Base-by-base conservation (phyloP, 1,140 invertebrate species). In the Papilio xuthus region DNA sequence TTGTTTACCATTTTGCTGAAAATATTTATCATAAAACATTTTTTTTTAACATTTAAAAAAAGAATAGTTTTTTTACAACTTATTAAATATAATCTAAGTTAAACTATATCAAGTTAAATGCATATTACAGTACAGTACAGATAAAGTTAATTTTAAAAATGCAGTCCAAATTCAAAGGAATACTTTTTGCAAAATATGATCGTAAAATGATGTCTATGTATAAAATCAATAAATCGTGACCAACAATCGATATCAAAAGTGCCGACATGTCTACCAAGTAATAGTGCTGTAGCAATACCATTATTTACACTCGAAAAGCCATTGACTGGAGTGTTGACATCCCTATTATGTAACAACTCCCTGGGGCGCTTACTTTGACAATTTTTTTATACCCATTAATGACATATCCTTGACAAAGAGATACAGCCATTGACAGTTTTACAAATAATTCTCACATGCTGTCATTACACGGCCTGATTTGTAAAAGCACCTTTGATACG, bases 271-370 rank as follows among this genome's bases (percentile, higher is more conserved):
- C 81, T 81, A 83, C 42, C 79, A 81, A 86, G 85, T 84, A 83
- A 85, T 80, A 83, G 63, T 79, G 72, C 56, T 83, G 72, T 76
- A 80, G 77, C 79, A 80, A 80, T 80, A 75, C 87, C 88, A 92
- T 92, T 93, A 92, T 93, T 93, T 93, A 92, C 87, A 93, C 88
- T 92, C 86, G 82, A 89, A 86, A 92, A 91, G 83, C 87, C 72
- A 83, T 81, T 80, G 74, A 76, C 83, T 87, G 80, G 85, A 92
- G 91, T 93, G 92, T 92, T 92, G 92, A 93, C 92, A 93, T 81
- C 84, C 84, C 88, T 88, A 93, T 93, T 92, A 92, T 90, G 86
- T 85, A 89, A 90, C 88, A 90, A 84, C 87, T 90, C 89, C 83
- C 88, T 81, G 86, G 92, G 90, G 90, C 86, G 88, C 83, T 83